Base-by-base conservation (phyloP, 2,888 invertebrate genomes). In the Coenonympha arcania region DNA sequence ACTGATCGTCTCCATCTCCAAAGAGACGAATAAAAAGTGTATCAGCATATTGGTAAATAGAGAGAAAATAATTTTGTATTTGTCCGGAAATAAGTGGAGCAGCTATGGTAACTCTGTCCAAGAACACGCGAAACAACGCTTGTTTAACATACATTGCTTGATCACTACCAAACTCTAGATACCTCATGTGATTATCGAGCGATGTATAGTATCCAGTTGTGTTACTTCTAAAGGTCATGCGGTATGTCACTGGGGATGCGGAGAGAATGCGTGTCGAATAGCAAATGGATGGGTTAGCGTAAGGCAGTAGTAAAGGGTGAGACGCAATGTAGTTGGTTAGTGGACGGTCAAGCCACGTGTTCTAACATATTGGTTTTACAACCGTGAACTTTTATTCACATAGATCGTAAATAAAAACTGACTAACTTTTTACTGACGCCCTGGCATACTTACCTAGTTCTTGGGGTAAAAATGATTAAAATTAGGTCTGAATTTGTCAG, bases 341-440 rank as follows among this genome's bases (percentile, higher is more conserved):
- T 39, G 15, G 39, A 65, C 64, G 70, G 68, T 68, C 69, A 68
- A 59, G 64, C 60, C 62, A 62, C 64, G 65, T 60, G 68, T 42
- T 47, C 30, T 19, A 31, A 34, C 11, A 46, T 53, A 46, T 54
- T 51, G 48, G 41, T 40, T 42, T 24, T 26, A 33, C 15, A 26
- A 9, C 13, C 22, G 37, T 24, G 28, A 16, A 36, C 15, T 28
- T 26, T 19, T 42, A 15, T 31, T 16, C 3, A 15, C 16, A 15
- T 4, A 1, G 6, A 15, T 1, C 31, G 31, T 15, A 15, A 6
- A 15, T 31, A 11, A 8, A 31, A 9, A 31, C 8, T n/a, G n/a
- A n/a, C n/a, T n/a, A n/a, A n/a, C n/a, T n/a, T n/a, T n/a, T n/a
- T n/a, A n/a, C n/a, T n/a, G n/a, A n/a, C n/a, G n/a, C n/a, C n/a